Evolutionary conservation across 2,888 invertebrate genomes (phyloP).

Genomic region (Shargacucullia verbasci): DNA sequence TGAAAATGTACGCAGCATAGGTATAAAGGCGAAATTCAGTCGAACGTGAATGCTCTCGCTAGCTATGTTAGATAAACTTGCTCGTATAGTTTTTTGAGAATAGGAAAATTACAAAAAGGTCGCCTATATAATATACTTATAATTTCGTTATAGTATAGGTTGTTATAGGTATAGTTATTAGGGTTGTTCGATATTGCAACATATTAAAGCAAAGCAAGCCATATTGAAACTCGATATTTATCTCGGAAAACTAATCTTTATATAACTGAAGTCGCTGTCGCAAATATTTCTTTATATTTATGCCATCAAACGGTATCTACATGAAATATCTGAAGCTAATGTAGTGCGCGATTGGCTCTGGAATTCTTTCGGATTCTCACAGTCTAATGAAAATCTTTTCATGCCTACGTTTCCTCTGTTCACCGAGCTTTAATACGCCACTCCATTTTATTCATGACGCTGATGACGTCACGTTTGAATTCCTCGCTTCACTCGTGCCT

Average conservation of each 20-base stretch:
- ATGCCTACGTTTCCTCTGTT: conserved; percentile 51
- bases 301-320: conserved; percentile 16
- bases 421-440: conserved; percentile 54
- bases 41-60: conserved; percentile 40
- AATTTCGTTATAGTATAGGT: no score
- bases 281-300: conserved; percentile 2
- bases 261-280: no score
- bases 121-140: no score
- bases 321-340: conserved; percentile 31
- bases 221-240: no score
- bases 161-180: no score
- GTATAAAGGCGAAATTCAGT: conserved; percentile 50
- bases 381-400: conserved; percentile 57
- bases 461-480: conserved; percentile 56
- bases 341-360: conserved; percentile 42
- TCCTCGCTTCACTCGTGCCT: conserved; percentile 51
- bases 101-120: conserved; percentile 4
- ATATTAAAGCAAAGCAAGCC: no score
- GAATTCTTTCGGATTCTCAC: conserved; percentile 40
- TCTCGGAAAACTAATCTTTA: no score
- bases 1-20: conserved; percentile 48
- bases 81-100: conserved; percentile 32
- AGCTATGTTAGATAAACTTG: conserved; percentile 33
- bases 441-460: conserved; percentile 56
- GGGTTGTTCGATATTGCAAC: no score